Base-by-base conservation (phyloP, 2,888 invertebrate genomes). In the Caenorhabditis auriculariae region DNA sequence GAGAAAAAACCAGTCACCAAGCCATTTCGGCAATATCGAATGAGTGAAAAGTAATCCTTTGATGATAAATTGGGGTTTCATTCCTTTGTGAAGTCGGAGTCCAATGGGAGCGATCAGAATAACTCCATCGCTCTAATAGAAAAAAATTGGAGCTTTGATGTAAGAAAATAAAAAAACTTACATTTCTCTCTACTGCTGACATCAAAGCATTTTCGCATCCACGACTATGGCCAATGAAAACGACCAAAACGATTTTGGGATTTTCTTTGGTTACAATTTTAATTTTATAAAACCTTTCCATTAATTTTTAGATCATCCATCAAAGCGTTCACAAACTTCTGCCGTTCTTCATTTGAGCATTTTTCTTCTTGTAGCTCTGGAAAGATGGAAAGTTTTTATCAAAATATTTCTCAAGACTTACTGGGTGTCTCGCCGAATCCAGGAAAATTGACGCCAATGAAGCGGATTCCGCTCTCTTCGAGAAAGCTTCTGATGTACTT, bases 391-490 rank as follows among this genome's bases (percentile, higher is more conserved):
- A 27, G 19, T 17, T 9, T n/a, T 4, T 35, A 32, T 15, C 24
- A 28, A 35, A 17, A 0, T 2, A 21, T 39, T 32, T 28, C 15
- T 21, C n/a, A 48, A 19, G 21, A 48, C 53, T 39, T 2, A 59
- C 59, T 39, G 21, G 44, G 44, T 17, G 57, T 57, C 5, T 48
- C 42, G 12, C 66, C 67, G 42, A 66, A 70, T 37, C 67, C 69
- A 4, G 74, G 72, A 59, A 66, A 74, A 49, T 74, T 74, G 41
- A 74, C 17, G 4, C 72, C 74, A 23, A 74, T 66, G 27, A 64
- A 52, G 46, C 74, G 57, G 32, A 74, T 63, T 1, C 55, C 60
- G 28, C 53, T 49, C 15, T 53, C 41, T 27, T 59, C 48, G 26
- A 74, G 50, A 3, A 46, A 46, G n/a, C 60, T 57, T 1, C 60